Evolutionary conservation across 2,797 vertebrate species (phyloP), one percentile per base, ranked within the genome.

Genomic region (Cynodonichthys magdalenae): DNA sequence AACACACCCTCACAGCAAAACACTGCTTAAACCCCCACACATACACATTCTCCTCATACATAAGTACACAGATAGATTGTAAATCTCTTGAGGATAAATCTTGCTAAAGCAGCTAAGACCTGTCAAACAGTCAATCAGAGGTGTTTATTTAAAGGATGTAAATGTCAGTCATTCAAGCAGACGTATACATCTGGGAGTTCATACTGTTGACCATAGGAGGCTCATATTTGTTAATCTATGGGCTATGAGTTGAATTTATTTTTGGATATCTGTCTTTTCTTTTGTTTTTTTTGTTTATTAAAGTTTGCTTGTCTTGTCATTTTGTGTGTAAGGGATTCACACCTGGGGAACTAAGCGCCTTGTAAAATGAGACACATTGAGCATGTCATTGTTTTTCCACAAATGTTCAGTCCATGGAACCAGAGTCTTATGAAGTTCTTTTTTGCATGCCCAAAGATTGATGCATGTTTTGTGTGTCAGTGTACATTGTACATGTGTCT

Each of bases 111-210:
- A 61, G 59, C 49, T 68, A 59, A 47, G 20, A 54, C 29, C 52
- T 71, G 58, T 73, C 59, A 77, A 56, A 51, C 53, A 53, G 55
- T 68, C 34, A 54, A 39, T 44, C 17, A 20, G 49, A 53, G 59
- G 50, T 63, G 42, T 80, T 74, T 55, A 73, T 63, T 62, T 69
- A 46, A 68, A 63, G 51, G 52, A 69, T 70, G 31, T 65, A 31
- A 55, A 66, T 58, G 61, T 67, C 73, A 71, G 53, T 71, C 67
- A 71, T 17, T 51, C 24, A 19, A 54, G 52, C 18, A 51, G 29
- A 57, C 50, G 48, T n/a, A 15, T 36, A 29, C 45, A 62, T 55
- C 18, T 15, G 17, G 2, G n/a, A 58, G 24, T 61, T 65, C n/a
- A 53, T 12, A 34, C 56, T 34, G 6, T 55, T 15, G 53, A 20